phyloP scores from a whole-genome alignment of 2,797 vertebrate species.

The Luscinia megarhynchos region DNA sequence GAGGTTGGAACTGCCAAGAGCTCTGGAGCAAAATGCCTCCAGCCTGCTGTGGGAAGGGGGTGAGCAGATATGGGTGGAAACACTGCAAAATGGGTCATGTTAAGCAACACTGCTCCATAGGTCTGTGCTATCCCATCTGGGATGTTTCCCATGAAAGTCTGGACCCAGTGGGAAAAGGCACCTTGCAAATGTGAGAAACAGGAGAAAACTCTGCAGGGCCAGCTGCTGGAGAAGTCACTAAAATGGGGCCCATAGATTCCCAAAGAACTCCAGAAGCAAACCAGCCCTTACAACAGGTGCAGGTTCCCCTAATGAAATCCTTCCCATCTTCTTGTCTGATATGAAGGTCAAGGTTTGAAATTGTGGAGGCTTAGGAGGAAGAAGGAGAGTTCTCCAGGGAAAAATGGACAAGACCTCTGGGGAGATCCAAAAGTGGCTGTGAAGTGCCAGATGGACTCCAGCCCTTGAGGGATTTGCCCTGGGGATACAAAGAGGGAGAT shows the following conservation, averaged over 20 bases:
- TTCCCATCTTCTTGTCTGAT: neutral
- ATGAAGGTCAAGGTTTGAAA: neutral
- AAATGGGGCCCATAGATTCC: fast-evolving
- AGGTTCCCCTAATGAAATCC: neutral
- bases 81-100: neutral
- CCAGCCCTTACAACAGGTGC: neutral
- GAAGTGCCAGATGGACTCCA: too few relatives aligned
- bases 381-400: neutral
- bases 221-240: neutral
- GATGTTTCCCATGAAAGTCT: neutral
- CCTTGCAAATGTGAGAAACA: neutral
- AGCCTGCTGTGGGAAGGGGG: slow-evolving; percentile 19
- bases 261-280: neutral
- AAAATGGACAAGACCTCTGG: neutral
- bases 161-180: neutral
- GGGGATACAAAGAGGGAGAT: neutral
- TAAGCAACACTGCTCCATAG: neutral
- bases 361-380: neutral
- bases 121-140: neutral
- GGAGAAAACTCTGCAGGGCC: neutral
- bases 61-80: slow-evolving; percentile 22
- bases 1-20: slow-evolving; percentile 7
- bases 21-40: slow-evolving; percentile 34
- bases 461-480: too few relatives aligned
- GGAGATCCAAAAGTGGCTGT: neutral